Evolutionary conservation across 1,140 invertebrate genomes (phyloP).

Genomic region (Papilio xuthus): DNA sequence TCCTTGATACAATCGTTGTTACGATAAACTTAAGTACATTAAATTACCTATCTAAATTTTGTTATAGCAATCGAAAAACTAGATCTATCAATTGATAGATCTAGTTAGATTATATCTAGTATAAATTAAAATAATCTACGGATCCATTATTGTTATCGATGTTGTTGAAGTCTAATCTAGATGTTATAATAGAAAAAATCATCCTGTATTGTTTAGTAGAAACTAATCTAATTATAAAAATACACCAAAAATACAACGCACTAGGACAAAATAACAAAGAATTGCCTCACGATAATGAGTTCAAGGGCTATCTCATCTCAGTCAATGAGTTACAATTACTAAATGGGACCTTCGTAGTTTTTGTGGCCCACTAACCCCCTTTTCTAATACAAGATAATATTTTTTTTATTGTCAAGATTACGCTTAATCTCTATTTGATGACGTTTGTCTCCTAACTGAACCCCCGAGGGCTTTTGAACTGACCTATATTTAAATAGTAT

Average conservation of each 20-base stretch:
- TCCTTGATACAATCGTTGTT: not conserved
- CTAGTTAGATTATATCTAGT: no score
- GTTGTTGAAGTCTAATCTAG: no score
- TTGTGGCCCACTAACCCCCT: constrained; percentile 72
- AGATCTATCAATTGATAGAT: no score
- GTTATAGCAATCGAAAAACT: no score
- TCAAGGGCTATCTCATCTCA: constrained; percentile 63
- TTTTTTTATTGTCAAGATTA: constrained; percentile 28
- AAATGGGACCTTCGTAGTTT: constrained; percentile 54
- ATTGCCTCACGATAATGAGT: constrained; percentile 49
- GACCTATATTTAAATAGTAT: constrained; percentile 28
- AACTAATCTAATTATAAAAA: not conserved
- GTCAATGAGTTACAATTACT: constrained; percentile 65
- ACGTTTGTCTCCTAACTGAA: constrained; percentile 14
- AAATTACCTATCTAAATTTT: no score
- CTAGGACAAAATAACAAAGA: not conserved
- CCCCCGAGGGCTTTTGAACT: not conserved
- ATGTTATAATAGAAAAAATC: no score
- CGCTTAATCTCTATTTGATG: constrained; percentile 38
- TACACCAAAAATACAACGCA: not conserved
- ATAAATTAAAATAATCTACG: no score
- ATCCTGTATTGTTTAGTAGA: not conserved
- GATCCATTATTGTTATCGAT: no score
- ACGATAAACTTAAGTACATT: not conserved
- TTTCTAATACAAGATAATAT: constrained; percentile 40